phyloP scores from a whole-genome alignment of 2,888 invertebrate species.

The Aleiodes leptofemur region DNA sequence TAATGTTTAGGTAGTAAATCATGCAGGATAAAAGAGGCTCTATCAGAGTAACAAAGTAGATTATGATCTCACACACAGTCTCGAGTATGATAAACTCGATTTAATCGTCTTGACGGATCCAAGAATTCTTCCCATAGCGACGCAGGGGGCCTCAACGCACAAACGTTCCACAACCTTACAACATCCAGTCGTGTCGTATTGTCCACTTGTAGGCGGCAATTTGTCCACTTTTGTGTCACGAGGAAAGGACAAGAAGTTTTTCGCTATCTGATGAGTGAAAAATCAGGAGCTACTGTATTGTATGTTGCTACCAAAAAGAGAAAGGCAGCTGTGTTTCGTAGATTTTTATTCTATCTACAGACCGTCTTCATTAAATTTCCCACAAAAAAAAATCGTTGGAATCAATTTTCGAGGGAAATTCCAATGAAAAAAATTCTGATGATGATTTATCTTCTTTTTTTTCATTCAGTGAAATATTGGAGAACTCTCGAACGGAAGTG shows the following conservation, averaged over 20 bases:
- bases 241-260: slow-evolving; percentile 58
- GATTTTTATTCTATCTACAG: not conserved
- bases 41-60: slow-evolving; percentile 16
- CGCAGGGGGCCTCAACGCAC: slow-evolving; percentile 11
- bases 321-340: slow-evolving; percentile 45
- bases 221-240: slow-evolving; percentile 62
- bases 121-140: slow-evolving; percentile 23
- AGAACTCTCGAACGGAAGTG: slow-evolving; percentile 41
- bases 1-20: not conserved
- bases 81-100: slow-evolving; percentile 18
- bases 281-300: slow-evolving; percentile 33
- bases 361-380: not conserved
- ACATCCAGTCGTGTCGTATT: slow-evolving; percentile 58
- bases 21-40: not conserved
- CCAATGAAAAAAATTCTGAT: not conserved
- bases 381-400: not conserved
- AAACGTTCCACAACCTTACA: slow-evolving; percentile 43
- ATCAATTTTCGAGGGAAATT: not conserved
- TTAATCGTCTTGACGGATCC: slow-evolving; percentile 11
- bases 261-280: slow-evolving; percentile 64
- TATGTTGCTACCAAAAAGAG: slow-evolving; percentile 21
- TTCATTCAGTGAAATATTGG: slow-evolving; percentile 12
- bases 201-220: slow-evolving; percentile 63
- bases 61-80: slow-evolving; percentile 20
- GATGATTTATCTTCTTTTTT: slow-evolving; percentile 29